Conservation (phyloP, 2,888 invertebrate species). For the Heteromyza rotundicornis region DNA sequence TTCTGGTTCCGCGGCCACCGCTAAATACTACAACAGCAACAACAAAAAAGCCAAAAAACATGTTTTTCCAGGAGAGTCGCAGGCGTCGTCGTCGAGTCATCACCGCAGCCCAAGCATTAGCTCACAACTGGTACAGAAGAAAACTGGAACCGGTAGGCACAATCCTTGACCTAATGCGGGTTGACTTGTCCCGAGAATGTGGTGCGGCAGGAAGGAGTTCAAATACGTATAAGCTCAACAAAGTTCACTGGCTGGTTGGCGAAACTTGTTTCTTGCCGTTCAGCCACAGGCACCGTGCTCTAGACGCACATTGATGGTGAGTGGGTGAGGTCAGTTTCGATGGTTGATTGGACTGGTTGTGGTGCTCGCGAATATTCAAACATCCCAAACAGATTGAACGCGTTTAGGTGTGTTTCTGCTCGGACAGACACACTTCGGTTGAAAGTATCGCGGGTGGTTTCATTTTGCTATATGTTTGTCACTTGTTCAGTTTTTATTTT, state of each 20-base stretch:
- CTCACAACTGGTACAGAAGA: not conserved
- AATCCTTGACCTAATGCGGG: conserved; percentile 60
- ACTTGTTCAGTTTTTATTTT: too few species aligned
- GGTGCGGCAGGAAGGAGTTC: conserved; percentile 23
- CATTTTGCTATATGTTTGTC: too few species aligned
- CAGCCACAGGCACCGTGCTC: conserved; percentile 5
- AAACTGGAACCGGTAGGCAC: conserved; percentile 15
- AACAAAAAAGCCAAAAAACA: conserved; percentile 29
- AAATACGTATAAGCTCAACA: conserved; percentile 15
- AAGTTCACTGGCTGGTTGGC: conserved; percentile 5
- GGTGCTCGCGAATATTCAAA: not conserved
- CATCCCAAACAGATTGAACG: too few species aligned
- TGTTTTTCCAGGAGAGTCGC: conserved; percentile 23
- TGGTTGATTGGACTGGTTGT: not conserved
- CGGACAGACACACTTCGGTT: too few species aligned
- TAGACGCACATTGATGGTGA: conserved; percentile 31
- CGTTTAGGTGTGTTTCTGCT: not conserved
- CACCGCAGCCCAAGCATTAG: not conserved
- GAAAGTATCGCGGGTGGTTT: too few species aligned
- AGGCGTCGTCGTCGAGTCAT: not conserved
- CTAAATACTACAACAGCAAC: conserved; percentile 7
- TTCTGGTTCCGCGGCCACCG: conserved; percentile 15
- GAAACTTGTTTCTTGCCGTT: conserved; percentile 15
- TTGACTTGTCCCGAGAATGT: conserved; percentile 37
- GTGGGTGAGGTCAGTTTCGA: conserved; percentile 58